Evolutionary conservation across 2,888 invertebrate genomes (phyloP), one percentile per base, ranked within the genome.

Genomic region (Andrena minutula): DNA sequence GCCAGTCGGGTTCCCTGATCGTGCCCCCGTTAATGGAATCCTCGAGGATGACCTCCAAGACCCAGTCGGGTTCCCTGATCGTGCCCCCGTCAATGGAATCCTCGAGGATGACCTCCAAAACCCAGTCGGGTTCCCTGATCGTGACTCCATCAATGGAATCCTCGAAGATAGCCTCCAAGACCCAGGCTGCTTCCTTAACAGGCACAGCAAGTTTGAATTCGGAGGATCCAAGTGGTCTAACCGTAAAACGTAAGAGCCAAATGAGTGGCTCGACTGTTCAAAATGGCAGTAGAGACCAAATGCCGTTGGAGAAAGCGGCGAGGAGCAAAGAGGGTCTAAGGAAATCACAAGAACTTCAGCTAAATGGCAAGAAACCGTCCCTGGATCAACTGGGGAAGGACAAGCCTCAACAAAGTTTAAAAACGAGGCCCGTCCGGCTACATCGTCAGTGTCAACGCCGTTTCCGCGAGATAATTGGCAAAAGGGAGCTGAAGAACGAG

Each of bases 401-500:
- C 1, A 32, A 12, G 6, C n/a, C 5, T 2, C 26, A 58, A 0
- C 12, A n/a, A 3, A 16, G 0, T 10, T 35, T 26, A 12, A 58
- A 41, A 5, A 1, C 61, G 0, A 80, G 49, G 5, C 0, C 12
- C 2, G 6, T 4, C 0, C 73, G 73, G n/a, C 23, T 69, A 63
- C 64, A 81, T 28, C 71, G 82, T 6, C 80, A 71, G 26, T 76
- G 79, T 51, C 81, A 79, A 6, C 74, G 82, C 32, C 87, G 84
- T 20, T 88, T 91, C 79, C 87, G 88, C 2, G 94, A 94, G 53
- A 89, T 95, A 64, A 93, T 96, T 41, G 95, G 95, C 80, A 94
- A 94, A 63, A 95, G 95, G 88, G 96, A 96, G 94, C 95, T 95
- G 70, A 93, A 93, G 87, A 94, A 94, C 86, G 93, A 93, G 56